Evolutionary conservation across 2,888 invertebrate genomes (phyloP).

Genomic region (Leptinotarsa rubiginosa): DNA sequence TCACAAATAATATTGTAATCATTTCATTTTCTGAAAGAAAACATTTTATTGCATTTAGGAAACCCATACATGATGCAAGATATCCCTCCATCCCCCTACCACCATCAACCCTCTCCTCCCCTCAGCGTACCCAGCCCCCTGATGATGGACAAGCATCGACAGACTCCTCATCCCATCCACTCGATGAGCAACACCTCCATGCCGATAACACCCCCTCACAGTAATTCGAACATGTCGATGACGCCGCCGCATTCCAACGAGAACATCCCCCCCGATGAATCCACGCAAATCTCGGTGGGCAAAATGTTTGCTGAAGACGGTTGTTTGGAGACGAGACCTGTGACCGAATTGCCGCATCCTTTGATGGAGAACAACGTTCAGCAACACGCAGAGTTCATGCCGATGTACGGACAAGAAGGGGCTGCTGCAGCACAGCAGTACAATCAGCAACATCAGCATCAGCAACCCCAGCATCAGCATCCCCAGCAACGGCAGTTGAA

Average conservation of each 20-base stretch:
- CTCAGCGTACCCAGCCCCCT: slow-evolving; percentile 46
- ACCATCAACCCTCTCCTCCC: slow-evolving; percentile 44
- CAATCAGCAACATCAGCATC: slow-evolving; percentile 32
- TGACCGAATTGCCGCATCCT: slow-evolving; percentile 34
- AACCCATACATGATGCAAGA: slow-evolving; percentile 50
- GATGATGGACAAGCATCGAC: slow-evolving; percentile 47
- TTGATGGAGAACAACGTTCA: slow-evolving; percentile 32
- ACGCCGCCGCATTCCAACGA: slow-evolving; percentile 53
- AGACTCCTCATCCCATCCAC: slow-evolving; percentile 44
- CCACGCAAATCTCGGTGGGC: slow-evolving; percentile 15
- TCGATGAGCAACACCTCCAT: slow-evolving; percentile 36
- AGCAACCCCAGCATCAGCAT: background rate
- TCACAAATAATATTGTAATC: too few species aligned
- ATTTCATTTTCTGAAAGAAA: too few species aligned
- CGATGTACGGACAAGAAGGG: slow-evolving; percentile 20
- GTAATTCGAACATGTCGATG: slow-evolving; percentile 41
- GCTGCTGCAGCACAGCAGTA: background rate
- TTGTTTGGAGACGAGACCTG: slow-evolving; percentile 33
- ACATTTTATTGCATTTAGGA: slow-evolving; percentile 23
- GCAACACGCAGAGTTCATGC: slow-evolving; percentile 21
- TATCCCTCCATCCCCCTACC: slow-evolving; percentile 37
- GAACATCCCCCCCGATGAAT: slow-evolving; percentile 52
- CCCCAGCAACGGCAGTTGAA: slow-evolving; percentile 19
- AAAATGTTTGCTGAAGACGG: slow-evolving; percentile 26
- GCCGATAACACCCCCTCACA: slow-evolving; percentile 46